phyloP scores from a whole-genome alignment of 30 jellyfish, hydroid and myxozoan species.

The Phacellophora camtschatica region DNA sequence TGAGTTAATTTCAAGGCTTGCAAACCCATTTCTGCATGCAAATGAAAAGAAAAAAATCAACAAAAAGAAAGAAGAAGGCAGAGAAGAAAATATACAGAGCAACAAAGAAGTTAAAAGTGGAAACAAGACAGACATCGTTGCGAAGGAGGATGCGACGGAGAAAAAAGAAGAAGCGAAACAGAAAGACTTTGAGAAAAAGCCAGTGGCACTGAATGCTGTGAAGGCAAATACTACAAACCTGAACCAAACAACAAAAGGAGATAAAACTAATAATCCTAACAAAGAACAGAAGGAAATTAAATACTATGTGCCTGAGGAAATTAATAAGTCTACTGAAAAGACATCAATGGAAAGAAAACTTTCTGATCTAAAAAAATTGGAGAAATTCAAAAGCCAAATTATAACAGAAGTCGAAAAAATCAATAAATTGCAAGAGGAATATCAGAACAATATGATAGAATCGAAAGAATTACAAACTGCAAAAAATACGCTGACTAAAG shows the following conservation, averaged over 20 bases:
- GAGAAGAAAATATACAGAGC: neutral
- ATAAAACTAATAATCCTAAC: conserved; percentile 1
- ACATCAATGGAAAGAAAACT: neutral
- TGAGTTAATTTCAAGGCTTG: conserved; percentile 49
- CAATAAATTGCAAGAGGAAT: conserved; percentile 75
- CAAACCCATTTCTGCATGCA: conserved; percentile 71
- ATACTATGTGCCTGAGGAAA: conserved; percentile 49
- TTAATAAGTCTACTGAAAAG: neutral
- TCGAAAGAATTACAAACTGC: conserved; percentile 83
- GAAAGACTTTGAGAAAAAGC: neutral
- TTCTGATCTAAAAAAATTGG: conserved; percentile 55
- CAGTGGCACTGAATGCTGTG: neutral
- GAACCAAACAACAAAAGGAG: neutral
- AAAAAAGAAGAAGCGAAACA: conserved; percentile 26
- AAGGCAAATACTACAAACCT: neutral
- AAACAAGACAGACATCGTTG: neutral
- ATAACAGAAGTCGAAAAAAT: conserved; percentile 80
- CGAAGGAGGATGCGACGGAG: neutral
- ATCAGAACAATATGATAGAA: conserved; percentile 58
- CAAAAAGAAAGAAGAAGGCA: conserved; percentile 12
- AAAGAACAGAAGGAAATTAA: conserved; percentile 4
- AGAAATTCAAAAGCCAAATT: conserved; percentile 76
- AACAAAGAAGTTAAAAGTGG: neutral
- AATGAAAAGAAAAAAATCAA: neutral
- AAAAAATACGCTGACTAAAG: conserved; percentile 70